Conservation (phyloP, 2,113 vertebrate genomes). For the Brachyhypopomus occidentalis region DNA sequence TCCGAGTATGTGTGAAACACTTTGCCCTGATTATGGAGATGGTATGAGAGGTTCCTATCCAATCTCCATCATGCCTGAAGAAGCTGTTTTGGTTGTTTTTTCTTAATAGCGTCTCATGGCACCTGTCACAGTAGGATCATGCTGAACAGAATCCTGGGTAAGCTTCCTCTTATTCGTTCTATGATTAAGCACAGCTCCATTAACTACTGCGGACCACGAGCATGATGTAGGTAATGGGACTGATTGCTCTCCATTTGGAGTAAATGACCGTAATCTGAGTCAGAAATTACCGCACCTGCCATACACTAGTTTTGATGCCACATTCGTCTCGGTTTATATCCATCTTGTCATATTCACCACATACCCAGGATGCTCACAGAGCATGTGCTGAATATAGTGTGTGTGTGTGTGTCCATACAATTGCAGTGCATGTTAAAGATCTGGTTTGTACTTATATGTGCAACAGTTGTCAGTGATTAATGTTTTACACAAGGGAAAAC, state of each 20-base stretch:
- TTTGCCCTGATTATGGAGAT: neutral
- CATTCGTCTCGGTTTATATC: constrained; percentile 6
- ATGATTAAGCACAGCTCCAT: constrained; percentile 37
- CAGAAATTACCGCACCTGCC: constrained; percentile 39
- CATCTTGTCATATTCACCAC: neutral
- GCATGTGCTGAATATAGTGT: too few relatives aligned
- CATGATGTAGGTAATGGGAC: constrained; percentile 40
- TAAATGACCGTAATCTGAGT: constrained; percentile 54
- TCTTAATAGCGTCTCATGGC: constrained; percentile 35
- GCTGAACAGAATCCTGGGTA: constrained; percentile 25
- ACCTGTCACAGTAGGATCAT: constrained; percentile 26
- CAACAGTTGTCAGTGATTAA: constrained; percentile 19
- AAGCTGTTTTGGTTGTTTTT: neutral
- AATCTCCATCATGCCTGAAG: neutral
- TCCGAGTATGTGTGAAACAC: neutral
- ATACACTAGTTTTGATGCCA: neutral
- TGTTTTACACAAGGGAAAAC: constrained; percentile 17
- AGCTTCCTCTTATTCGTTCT: constrained; percentile 10
- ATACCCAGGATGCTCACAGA: neutral
- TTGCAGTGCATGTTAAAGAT: constrained; percentile 5
- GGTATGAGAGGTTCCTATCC: neutral
- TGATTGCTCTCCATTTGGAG: constrained; percentile 55
- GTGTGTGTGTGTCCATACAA: neutral
- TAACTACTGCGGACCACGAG: constrained; percentile 34
- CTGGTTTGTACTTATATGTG: constrained; percentile 7